Conservation (phyloP, 2,888 invertebrate genomes). For the Trissonchulus latispiculum region DNA sequence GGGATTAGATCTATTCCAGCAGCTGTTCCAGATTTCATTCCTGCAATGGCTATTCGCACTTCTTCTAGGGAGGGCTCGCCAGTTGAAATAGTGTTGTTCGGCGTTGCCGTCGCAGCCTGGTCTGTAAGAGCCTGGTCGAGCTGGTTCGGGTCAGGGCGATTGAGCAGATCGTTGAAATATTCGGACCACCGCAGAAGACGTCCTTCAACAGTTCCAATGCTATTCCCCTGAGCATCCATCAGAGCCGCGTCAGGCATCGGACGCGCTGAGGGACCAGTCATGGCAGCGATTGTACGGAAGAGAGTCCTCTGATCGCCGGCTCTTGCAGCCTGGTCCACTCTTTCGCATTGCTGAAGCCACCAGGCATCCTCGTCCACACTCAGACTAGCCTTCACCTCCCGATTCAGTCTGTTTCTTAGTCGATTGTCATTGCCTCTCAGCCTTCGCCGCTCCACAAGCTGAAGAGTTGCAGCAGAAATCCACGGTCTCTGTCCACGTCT, state of each 20-base stretch:
- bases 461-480: not conserved
- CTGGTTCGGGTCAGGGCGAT: not conserved
- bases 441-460: not conserved
- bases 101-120: not conserved
- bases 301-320: not conserved
- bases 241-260: not conserved
- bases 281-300: not conserved
- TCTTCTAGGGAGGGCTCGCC: not conserved
- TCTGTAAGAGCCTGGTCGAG: not conserved
- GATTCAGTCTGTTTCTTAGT: not conserved
- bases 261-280: not conserved
- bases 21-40: not conserved
- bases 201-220: not conserved
- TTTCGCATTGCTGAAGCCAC: not conserved
- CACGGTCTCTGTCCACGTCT: not conserved
- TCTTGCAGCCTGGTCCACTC: not conserved
- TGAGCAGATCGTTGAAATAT: not conserved
- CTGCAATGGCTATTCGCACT: not conserved
- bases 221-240: not conserved
- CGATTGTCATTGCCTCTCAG: not conserved
- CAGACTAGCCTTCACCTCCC: no score
- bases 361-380: no score
- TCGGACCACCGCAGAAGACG: not conserved
- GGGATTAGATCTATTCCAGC: not conserved
- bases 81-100: not conserved